Base-by-base conservation (phyloP, 37 sponge, comb jelly and placozoan species). In the Hormiphora californensis region DNA sequence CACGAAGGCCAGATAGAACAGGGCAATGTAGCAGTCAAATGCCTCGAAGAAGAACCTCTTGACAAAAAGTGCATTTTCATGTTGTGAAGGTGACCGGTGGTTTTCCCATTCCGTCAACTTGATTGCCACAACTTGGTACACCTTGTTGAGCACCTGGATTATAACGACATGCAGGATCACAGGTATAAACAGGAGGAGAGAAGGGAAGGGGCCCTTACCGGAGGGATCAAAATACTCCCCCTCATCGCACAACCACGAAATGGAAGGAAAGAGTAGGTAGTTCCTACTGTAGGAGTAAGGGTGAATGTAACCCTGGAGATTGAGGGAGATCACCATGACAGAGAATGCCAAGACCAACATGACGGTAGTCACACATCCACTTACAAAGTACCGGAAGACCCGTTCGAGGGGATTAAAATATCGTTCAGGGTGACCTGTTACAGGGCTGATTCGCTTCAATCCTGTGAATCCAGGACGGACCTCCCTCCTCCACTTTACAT, bases 1-100 rank as follows among this genome's bases (percentile, higher is more conserved):
- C 54, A 91, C 89, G 87, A 93, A 93, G 28, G 92, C 91, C 61
- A 91, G 91, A 67, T 93, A 93, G 63, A 93, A 90, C 54, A 91
- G 89, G 17, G 94, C 92, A 87, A 93, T 90, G 69, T 88, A 93
- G 62, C 92, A 93, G 39, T 91, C 91, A 69, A 91, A 85, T 32
- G 89, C 89, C 61, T 91, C 92, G 67, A 93, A 93, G 54, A 90
- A 88, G 15, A 93, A 92, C 38, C 94, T 65, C 73, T 93, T 93
- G 37, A 89, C 54, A 85, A 91, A 88, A 39, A 93, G 59, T 9
- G 94, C 90, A 25, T 87, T 86, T 33, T 91, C 67, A 31, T 65
- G 67, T 65, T 65, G 37, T 7, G 37, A 36, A 7, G 67, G 67
- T 28, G 67, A 65, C 17, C 67, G 31, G 17, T 65, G 67, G 35